Base-by-base conservation (phyloP, 2,888 invertebrate species). In the Erannis defoliaria region DNA sequence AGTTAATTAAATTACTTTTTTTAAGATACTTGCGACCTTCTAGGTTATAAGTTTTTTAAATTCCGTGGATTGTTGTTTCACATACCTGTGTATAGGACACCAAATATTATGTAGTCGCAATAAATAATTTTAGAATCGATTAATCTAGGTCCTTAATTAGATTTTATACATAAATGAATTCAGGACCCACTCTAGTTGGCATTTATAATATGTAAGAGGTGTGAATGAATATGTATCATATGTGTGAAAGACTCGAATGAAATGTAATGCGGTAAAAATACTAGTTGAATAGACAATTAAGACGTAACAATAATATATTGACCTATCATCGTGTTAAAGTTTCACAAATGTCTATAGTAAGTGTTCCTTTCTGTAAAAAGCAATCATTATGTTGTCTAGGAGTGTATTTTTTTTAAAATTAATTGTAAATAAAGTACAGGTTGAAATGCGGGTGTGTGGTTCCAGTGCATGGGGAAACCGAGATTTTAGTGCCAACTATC, bases 181-280 rank as follows among this genome's bases (percentile, higher is more conserved):
- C 37, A 66, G 72, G 74, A 74, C 71, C 68, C 66, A 66, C 40
- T 79, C 46, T 79, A 77, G 78, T 72, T 76, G 77, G 84, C 84
- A 84, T 84, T 84, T 84, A 84, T 80, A 74, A 77, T 66, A 71
- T 35, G 71, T 72, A 70, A 70, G 64, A n/a, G 0, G 57, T 38
- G 50, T 56, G 62, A 72, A 65, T 69, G 56, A 68, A 26, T 65
- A 21, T 53, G 60, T 73, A 72, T 74, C 53, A 55, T 75, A 64
- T 78, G 71, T 76, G 69, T 72, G 66, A 65, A 68, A 67, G 67
- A 66, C 43, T 55, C 46, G 62, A 63, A 59, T 67, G 66, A 66
- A 66, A 68, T 70, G 62, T 50, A 18, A 48, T 51, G 67, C 53
- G 64, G n/a, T 64, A 70, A 68, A 72, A 71, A 67, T 66, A 67